Conservation (phyloP, 2,113 vertebrate genomes). For the Clarias macrocephalus region DNA sequence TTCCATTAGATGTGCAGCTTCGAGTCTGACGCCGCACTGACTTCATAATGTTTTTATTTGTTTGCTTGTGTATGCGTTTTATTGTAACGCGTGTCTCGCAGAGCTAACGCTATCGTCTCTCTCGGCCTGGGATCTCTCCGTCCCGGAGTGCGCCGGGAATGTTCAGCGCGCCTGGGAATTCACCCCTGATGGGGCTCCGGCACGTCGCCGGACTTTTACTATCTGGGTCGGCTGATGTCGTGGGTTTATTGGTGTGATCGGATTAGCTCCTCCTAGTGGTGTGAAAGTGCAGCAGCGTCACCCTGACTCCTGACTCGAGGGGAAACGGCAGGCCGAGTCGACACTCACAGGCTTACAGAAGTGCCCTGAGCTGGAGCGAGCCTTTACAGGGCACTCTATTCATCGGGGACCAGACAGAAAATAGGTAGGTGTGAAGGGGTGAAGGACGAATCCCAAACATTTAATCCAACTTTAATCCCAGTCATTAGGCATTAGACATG, state of each 20-base stretch:
- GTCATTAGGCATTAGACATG: slow-evolving; percentile 99
- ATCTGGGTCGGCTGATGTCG: slow-evolving; percentile 1
- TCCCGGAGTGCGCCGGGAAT: too few species aligned
- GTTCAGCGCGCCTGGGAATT: not conserved
- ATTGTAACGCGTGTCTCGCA: not conserved
- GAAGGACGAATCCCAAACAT: slow-evolving; percentile 92
- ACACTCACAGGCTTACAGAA: not conserved
- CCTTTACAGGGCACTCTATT: slow-evolving; percentile 68
- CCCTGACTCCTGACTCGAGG: slow-evolving; percentile 4
- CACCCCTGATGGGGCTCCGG: too few species aligned
- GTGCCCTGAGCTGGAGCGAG: slow-evolving; percentile 46
- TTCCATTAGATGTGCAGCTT: not conserved
- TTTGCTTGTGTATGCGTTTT: not conserved
- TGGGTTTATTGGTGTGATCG: slow-evolving; percentile 26
- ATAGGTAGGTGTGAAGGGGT: slow-evolving; percentile 73
- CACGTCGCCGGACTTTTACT: not conserved
- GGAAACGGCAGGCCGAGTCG: not conserved
- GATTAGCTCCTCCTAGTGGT: slow-evolving; percentile 76
- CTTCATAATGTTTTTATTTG: not conserved
- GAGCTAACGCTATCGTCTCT: not conserved
- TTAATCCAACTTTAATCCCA: slow-evolving; percentile 99
- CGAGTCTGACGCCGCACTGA: not conserved
- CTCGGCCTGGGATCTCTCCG: not conserved
- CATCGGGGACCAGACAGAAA: slow-evolving; percentile 94
- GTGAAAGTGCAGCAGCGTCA: slow-evolving; percentile 49